Evolutionary conservation across 2,888 invertebrate species (phyloP).

Genomic region (Drosophila mettleri): DNA sequence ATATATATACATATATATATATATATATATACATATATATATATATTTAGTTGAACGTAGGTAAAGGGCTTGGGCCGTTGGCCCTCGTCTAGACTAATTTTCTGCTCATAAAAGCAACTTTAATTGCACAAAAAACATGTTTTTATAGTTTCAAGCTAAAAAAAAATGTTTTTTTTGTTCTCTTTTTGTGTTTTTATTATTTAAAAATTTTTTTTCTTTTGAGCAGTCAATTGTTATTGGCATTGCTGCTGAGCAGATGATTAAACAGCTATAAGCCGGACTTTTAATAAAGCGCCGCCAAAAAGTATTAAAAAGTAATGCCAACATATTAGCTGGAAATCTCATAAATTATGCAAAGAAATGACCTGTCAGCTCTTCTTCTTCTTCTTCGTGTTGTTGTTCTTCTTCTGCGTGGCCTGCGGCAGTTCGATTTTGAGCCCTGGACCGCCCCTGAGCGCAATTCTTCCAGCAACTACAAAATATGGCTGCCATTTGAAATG

Average conservation of each 20-base stretch:
- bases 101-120: conserved; percentile 65
- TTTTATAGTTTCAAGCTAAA: conserved; percentile 66
- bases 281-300: conserved; percentile 32
- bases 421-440: conserved; percentile 14
- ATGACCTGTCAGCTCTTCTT: conserved; percentile 73
- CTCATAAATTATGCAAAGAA: conserved; percentile 76
- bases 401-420: background rate
- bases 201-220: background rate
- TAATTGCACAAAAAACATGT: conserved; percentile 59
- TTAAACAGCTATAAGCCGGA: conserved; percentile 67
- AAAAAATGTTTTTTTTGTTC: conserved; percentile 16
- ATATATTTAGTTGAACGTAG: background rate
- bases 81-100: conserved; percentile 63
- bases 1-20: background rate
- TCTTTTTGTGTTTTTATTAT: background rate
- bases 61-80: conserved; percentile 14
- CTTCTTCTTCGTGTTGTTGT: background rate
- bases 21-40: background rate
- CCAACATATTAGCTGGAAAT: conserved; percentile 79
- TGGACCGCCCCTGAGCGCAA: conserved; percentile 46
- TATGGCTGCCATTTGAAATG: conserved; percentile 69
- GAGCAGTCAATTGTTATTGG: conserved; percentile 31
- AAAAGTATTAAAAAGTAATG: conserved; percentile 69
- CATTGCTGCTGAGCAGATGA: conserved; percentile 59
- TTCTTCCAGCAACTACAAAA: conserved; percentile 51